phyloP scores from a whole-genome alignment of 2,888 invertebrate species.

The Prenolepis imparis region DNA sequence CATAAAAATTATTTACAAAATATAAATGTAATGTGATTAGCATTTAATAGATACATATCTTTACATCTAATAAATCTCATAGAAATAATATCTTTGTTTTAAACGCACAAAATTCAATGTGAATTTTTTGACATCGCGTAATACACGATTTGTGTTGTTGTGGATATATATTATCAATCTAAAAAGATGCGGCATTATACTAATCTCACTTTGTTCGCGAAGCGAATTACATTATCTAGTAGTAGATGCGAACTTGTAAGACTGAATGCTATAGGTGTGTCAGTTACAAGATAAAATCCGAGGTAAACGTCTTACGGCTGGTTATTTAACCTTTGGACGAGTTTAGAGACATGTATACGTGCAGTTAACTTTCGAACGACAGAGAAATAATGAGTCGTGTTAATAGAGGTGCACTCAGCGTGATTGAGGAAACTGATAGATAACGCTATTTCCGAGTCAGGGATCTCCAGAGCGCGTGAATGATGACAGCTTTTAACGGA shows the following conservation, averaged over 20 bases:
- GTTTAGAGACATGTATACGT: constrained; percentile 40
- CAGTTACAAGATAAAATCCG: constrained; percentile 70
- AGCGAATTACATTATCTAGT: constrained; percentile 67
- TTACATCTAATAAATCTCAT: background rate
- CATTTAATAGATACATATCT: background rate
- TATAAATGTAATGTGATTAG: constrained; percentile 11
- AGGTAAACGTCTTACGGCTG: constrained; percentile 60
- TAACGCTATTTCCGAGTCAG: constrained; percentile 50
- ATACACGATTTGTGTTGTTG: background rate
- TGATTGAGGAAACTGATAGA: constrained; percentile 64
- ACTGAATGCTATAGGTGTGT: constrained; percentile 68
- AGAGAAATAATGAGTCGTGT: constrained; percentile 64
- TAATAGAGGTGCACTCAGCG: constrained; percentile 61
- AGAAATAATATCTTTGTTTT: background rate
- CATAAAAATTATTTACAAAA: background rate
- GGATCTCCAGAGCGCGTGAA: constrained; percentile 46
- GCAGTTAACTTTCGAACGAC: constrained; percentile 43
- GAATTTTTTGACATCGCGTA: background rate
- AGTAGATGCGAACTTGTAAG: constrained; percentile 62
- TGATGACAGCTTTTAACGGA: constrained; percentile 51
- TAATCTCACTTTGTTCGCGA: constrained; percentile 71
- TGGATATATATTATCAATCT: background rate
- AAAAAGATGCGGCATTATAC: constrained; percentile 51
- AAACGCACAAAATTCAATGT: background rate
- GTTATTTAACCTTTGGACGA: constrained; percentile 69